Percentiles rank a stretch among this genome's conserved stretches.
phyloP scores from a whole-genome alignment of 2,888 invertebrate genomes.

The Carcina quercana region DNA sequence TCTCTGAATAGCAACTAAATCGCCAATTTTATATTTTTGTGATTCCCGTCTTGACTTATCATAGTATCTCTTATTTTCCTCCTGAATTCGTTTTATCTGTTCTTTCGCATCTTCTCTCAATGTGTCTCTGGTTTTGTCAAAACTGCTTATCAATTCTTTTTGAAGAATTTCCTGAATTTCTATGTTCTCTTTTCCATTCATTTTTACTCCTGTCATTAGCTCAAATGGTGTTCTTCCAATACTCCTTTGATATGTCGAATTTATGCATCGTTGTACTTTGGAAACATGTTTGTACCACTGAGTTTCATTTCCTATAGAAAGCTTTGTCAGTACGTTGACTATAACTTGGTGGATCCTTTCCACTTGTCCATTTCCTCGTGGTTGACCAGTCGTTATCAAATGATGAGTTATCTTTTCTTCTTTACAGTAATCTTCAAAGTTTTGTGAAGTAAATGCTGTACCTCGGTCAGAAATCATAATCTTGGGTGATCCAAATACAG shows the following conservation, averaged over 20 bases:
- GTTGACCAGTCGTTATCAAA: constrained; percentile 8
- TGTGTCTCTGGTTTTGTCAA: constrained; percentile 7
- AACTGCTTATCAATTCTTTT: constrained; percentile 13
- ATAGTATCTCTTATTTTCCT: background rate
- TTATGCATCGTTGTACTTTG: constrained; percentile 13
- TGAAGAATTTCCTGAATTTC: constrained; percentile 15
- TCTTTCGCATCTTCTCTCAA: background rate
- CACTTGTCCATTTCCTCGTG: constrained; percentile 15
- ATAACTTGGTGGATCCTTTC: constrained; percentile 15
- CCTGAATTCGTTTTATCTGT: background rate
- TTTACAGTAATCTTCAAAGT: constrained; percentile 15
- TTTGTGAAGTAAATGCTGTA: constrained; percentile 15
- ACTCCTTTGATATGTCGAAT: constrained; percentile 18
- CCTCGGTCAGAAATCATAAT: constrained; percentile 16
- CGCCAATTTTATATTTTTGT: constrained; percentile 13
- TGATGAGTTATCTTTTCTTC: constrained; percentile 14
- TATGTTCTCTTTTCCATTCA: constrained; percentile 16
- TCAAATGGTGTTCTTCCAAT: constrained; percentile 15
- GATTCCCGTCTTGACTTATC: constrained; percentile 17
- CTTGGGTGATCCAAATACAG: constrained; percentile 14
- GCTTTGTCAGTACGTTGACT: constrained; percentile 16
- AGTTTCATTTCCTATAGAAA: constrained; percentile 10
- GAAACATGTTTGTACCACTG: constrained; percentile 12
- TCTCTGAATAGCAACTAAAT: constrained; percentile 21
- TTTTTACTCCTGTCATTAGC: constrained; percentile 14